These are phyloP conservation scores for Struthidea cinerea DNA, from an alignment of 2,113 vertebrate species.

Conservation along the genomic window DNA sequence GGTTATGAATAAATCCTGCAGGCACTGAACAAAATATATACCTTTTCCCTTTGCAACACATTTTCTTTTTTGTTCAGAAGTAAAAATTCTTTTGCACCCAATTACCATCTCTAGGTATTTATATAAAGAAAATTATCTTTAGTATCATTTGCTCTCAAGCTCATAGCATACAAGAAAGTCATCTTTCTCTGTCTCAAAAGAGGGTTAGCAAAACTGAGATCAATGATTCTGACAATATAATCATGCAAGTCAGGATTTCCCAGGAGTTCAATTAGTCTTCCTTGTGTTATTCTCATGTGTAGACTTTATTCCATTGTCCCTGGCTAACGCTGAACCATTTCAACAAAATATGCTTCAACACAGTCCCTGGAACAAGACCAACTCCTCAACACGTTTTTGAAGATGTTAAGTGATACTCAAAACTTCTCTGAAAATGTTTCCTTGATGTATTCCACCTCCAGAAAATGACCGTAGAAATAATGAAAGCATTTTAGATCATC, in stretches of 20 bases:
- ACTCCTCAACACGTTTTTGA: background rate
- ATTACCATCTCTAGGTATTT: background rate
- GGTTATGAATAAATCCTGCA: conserved; percentile 63
- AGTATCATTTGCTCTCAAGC: background rate
- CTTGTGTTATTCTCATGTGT: background rate
- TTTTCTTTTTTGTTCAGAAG: background rate
- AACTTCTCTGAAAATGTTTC: background rate
- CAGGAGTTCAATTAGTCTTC: conserved; percentile 1
- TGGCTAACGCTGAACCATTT: background rate
- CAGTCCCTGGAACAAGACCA: background rate
- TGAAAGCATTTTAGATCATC: background rate
- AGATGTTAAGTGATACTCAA: background rate
- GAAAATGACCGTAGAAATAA: background rate
- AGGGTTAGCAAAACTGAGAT: background rate
- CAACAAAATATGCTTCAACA: background rate
- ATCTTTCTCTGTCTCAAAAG: background rate
- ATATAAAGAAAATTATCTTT: conserved; percentile 1
- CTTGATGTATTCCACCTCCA: background rate
- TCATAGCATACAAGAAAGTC: background rate
- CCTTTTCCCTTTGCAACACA: background rate
- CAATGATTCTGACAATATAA: conserved; percentile 28
- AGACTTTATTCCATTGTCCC: background rate
- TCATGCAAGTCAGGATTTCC: background rate
- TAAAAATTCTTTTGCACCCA: background rate
- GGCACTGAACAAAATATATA: background rate